phyloP scores from a whole-genome alignment of 2,113 vertebrate genomes.

The Orientallactaga bullata region DNA sequence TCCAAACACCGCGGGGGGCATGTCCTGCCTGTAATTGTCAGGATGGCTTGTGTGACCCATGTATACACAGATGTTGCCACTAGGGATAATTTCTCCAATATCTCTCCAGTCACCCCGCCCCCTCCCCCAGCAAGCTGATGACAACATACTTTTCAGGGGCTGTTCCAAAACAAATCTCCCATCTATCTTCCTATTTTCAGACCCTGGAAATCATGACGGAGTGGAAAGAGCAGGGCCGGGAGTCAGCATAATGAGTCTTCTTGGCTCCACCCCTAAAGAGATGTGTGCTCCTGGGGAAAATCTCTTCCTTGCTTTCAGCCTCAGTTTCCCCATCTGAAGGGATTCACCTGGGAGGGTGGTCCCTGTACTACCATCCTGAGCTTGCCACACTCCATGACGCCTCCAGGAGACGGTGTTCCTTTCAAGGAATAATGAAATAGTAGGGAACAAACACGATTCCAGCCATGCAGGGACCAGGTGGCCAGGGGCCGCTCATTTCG shows the following conservation, averaged over 20 bases:
- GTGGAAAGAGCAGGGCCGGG: neutral
- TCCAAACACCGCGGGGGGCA: constrained; percentile 62
- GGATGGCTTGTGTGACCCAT: constrained; percentile 73
- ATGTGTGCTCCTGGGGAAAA: neutral
- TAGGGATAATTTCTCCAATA: constrained; percentile 8
- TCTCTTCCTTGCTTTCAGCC: neutral
- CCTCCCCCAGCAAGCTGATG: too few relatives aligned
- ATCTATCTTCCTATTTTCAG: neutral
- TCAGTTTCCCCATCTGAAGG: constrained; percentile 48
- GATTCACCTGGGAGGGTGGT: neutral
- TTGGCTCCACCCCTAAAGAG: neutral
- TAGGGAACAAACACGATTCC: constrained; percentile 33
- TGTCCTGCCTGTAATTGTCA: constrained; percentile 59
- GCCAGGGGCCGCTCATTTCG: constrained; percentile 23
- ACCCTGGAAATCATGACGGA: neutral
- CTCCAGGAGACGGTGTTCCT: neutral
- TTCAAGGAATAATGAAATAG: neutral
- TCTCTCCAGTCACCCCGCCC: neutral
- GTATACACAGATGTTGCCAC: constrained; percentile 74
- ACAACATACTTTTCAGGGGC: neutral
- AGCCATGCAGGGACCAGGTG: constrained; percentile 69
- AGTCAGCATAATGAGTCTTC: neutral
- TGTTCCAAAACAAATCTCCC: neutral
- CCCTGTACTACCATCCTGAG: neutral
- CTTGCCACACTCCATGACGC: neutral